phyloP scores from a whole-genome alignment of 2,888 invertebrate genomes.

The Fabriciana adippe region DNA sequence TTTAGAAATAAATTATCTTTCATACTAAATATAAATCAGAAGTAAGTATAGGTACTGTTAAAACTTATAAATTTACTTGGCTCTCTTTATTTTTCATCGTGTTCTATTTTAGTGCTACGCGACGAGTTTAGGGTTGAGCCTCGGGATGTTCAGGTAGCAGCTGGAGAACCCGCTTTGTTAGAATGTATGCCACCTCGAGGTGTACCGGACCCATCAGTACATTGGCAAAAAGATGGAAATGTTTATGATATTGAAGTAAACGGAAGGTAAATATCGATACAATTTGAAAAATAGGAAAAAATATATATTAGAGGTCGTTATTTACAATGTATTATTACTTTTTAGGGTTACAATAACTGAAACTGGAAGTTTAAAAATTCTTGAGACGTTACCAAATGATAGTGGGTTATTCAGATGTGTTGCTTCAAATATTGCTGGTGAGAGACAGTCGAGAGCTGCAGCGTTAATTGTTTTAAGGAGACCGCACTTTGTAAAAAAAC shows the following conservation, averaged over 20 bases:
- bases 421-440: conserved; percentile 95
- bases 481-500: conserved; percentile 93
- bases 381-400: conserved; percentile 93
- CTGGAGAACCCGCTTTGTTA: conserved; percentile 94
- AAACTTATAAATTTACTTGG: conserved; percentile 3
- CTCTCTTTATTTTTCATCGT: conserved; percentile 4
- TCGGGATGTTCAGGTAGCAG: conserved; percentile 94
- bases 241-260: conserved; percentile 83
- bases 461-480: conserved; percentile 92
- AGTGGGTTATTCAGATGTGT: conserved; percentile 96
- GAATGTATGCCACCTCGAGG: conserved; percentile 98
- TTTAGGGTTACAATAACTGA: conserved; percentile 90
- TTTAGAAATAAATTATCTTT: conserved; percentile 10
- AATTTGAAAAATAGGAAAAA: neutral
- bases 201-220: conserved; percentile 95
- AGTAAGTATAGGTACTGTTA: neutral
- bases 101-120: conserved; percentile 88
- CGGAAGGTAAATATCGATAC: conserved; percentile 74
- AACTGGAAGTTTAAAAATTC: conserved; percentile 94
- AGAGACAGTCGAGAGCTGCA: conserved; percentile 90
- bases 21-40: conserved; percentile 16
- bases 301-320: neutral
- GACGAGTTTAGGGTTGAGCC: conserved; percentile 97
- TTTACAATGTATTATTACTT: conserved; percentile 36
- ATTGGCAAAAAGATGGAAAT: conserved; percentile 92